Evolutionary conservation across 2,888 invertebrate genomes (phyloP).

Genomic region (Tromatobia lineatoria): DNA sequence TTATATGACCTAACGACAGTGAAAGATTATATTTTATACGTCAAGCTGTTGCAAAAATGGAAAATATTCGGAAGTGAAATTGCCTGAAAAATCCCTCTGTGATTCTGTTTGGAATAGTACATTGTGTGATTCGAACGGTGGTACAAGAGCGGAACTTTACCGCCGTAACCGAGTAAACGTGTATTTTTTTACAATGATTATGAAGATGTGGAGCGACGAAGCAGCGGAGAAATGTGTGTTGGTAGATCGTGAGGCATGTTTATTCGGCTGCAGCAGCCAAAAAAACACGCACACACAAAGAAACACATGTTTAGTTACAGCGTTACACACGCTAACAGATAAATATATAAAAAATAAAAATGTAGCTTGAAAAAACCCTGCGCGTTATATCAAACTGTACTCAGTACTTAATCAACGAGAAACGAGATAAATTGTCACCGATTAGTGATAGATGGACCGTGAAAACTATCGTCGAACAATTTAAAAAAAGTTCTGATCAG

Average conservation of each 20-base stretch:
- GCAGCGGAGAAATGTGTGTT: constrained; percentile 15
- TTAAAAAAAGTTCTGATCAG: background rate
- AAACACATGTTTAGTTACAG: constrained; percentile 34
- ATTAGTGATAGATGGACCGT: constrained; percentile 38
- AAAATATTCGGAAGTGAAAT: constrained; percentile 46
- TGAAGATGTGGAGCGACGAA: constrained; percentile 41
- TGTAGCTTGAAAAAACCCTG: constrained; percentile 63
- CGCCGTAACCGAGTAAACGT: constrained; percentile 32
- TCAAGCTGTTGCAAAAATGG: constrained; percentile 59
- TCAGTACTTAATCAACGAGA: constrained; percentile 75
- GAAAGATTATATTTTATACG: constrained; percentile 66
- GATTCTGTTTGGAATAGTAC: constrained; percentile 24
- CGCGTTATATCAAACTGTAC: constrained; percentile 71
- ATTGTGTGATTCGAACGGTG: constrained; percentile 30
- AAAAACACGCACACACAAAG: constrained; percentile 7
- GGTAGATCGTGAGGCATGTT: constrained; percentile 42
- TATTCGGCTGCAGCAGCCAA: constrained; percentile 37
- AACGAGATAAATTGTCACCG: constrained; percentile 37
- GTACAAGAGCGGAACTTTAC: constrained; percentile 9
- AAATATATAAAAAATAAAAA: constrained; percentile 10
- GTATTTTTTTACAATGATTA: constrained; percentile 66
- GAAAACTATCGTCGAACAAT: constrained; percentile 40
- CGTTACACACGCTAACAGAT: constrained; percentile 55
- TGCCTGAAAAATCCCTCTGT: constrained; percentile 39
- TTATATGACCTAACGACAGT: constrained; percentile 40